phyloP scores from a whole-genome alignment of 2,113 vertebrate genomes.

The Actinemys pallida region DNA sequence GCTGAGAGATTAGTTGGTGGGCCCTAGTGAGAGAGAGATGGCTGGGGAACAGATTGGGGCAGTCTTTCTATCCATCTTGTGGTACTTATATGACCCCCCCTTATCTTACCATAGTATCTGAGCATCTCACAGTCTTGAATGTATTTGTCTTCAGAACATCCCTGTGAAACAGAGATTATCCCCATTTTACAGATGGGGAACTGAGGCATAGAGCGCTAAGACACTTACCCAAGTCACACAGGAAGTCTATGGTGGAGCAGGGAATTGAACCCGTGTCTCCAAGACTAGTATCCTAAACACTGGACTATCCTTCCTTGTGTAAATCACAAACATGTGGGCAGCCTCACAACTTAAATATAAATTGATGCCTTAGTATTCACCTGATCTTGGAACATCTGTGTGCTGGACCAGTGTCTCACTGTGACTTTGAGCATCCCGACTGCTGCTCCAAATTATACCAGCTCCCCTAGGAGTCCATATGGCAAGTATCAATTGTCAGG shows the following conservation, averaged over 20 bases:
- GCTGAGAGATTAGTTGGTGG: background rate
- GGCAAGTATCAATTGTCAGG: accelerated
- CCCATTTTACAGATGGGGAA: background rate
- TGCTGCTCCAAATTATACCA: background rate
- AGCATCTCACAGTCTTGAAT: background rate
- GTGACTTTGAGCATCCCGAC: background rate
- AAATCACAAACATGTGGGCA: background rate
- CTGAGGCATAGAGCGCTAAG: accelerated
- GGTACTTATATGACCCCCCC: background rate
- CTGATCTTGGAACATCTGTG: background rate
- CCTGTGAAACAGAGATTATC: background rate
- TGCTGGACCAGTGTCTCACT: background rate
- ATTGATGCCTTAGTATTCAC: accelerated
- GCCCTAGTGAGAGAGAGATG: background rate
- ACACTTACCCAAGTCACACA: background rate
- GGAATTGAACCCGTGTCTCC: background rate
- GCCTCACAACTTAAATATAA: background rate
- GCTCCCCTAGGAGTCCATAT: background rate
- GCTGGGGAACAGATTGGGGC: background rate
- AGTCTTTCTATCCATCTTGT: background rate
- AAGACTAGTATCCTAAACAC: accelerated
- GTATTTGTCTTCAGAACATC: background rate
- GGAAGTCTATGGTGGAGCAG: accelerated
- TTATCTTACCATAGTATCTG: background rate
- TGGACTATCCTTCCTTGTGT: background rate